Conservation (phyloP, 2,797 vertebrate species). For the Phrynocephalus forsythii region DNA sequence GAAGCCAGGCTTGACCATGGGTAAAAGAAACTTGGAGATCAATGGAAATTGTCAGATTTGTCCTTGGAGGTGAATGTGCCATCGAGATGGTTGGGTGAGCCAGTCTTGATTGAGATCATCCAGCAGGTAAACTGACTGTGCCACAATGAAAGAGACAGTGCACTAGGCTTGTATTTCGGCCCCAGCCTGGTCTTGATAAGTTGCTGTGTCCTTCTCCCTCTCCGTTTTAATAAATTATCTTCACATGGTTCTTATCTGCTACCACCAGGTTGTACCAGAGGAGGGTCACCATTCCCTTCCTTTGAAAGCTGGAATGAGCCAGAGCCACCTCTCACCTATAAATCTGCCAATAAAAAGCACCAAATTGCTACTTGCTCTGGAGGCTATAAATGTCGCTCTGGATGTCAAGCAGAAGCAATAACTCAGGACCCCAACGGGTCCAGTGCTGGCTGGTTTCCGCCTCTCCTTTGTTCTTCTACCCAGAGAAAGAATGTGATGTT, state of each 20-base stretch:
- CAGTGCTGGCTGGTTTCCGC: not conserved
- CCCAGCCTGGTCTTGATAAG: conserved; percentile 4
- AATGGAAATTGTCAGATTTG: not conserved
- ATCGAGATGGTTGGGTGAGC: conserved; percentile 8
- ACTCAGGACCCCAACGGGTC: not conserved
- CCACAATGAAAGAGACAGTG: conserved; percentile 4
- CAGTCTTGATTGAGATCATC: conserved; percentile 5
- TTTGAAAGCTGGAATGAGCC: not conserved
- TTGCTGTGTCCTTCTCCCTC: not conserved
- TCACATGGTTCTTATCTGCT: conserved; percentile 49
- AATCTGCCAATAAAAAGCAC: not conserved
- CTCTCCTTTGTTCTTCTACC: not conserved
- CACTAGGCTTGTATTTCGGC: not conserved
- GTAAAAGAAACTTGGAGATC: too few species aligned
- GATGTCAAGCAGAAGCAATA: not conserved
- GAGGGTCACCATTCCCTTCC: conserved; percentile 24
- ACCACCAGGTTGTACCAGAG: conserved; percentile 38
- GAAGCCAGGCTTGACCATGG: too few species aligned
- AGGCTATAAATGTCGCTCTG: not conserved
- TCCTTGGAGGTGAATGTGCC: not conserved
- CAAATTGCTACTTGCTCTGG: not conserved
- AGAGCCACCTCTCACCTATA: conserved; percentile 22
- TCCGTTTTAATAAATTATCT: conserved; percentile 37
- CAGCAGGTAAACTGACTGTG: not conserved
- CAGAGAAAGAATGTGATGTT: not conserved